These are phyloP conservation scores for Poecilia latipinna DNA, from an alignment of 2,113 vertebrate genomes.

Conservation along the genomic window DNA sequence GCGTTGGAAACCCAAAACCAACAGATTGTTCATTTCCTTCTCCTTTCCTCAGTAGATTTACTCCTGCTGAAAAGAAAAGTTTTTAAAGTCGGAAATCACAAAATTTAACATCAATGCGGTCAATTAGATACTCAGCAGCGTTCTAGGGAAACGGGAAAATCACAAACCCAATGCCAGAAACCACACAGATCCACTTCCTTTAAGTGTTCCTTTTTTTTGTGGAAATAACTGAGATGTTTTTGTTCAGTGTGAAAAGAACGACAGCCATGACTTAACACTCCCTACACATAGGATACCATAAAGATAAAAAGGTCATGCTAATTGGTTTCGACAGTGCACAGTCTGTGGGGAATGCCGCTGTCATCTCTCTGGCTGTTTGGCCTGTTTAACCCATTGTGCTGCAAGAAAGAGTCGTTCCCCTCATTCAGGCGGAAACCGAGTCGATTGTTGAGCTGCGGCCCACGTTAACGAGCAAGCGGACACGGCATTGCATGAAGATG, in stretches of 20 bases:
- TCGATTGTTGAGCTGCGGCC: slow-evolving; percentile 5
- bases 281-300: slow-evolving; percentile 40
- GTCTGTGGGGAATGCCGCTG: slow-evolving; percentile 32
- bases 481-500: neutral
- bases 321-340: slow-evolving; percentile 55
- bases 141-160: neutral
- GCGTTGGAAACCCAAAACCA: neutral
- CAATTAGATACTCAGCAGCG: neutral
- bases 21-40: neutral
- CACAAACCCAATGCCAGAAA: neutral
- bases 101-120: neutral
- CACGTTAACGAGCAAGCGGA: neutral
- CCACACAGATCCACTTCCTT: neutral
- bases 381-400: slow-evolving; percentile 28
- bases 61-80: neutral
- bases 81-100: neutral
- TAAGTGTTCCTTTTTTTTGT: neutral
- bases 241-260: slow-evolving; percentile 10
- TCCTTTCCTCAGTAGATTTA: neutral
- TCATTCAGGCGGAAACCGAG: slow-evolving; percentile 13
- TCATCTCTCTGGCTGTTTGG: slow-evolving; percentile 29
- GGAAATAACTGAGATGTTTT: neutral
- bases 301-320: slow-evolving; percentile 39
- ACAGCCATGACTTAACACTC: slow-evolving; percentile 1
- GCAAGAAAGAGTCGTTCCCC: neutral